These are phyloP conservation scores for Aldrovandia affinis DNA, from an alignment of 2,797 vertebrate genomes.

Conservation along the genomic window DNA sequence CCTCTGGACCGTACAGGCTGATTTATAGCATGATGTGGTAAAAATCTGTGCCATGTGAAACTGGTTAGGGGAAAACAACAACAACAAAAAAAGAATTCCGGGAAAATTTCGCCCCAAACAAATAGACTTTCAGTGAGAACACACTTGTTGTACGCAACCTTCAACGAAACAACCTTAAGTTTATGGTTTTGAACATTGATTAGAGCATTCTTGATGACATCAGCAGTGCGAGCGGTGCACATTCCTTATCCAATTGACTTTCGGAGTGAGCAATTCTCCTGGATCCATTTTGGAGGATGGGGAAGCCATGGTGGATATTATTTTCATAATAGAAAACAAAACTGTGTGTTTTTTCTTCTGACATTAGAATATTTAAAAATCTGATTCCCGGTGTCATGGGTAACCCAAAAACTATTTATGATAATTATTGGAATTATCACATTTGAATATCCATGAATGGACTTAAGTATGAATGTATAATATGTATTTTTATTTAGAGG, in stretches of 20 bases:
- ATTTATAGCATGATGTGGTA: background rate
- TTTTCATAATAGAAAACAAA: background rate
- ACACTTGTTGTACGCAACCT: conserved; percentile 11
- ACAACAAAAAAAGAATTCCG: background rate
- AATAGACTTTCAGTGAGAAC: conserved; percentile 1
- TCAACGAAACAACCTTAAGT: conserved; percentile 27
- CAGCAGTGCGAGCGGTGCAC: background rate
- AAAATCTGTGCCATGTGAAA: conserved; percentile 25
- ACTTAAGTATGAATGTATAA: too few relatives aligned
- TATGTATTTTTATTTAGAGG: background rate
- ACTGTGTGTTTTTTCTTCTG: background rate
- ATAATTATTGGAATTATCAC: background rate
- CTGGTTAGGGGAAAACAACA: conserved; percentile 20
- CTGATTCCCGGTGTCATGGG: background rate
- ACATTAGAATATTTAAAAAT: background rate
- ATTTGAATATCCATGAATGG: background rate
- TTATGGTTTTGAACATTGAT: conserved; percentile 42
- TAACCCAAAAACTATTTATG: background rate
- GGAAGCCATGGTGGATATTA: background rate
- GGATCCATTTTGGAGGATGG: background rate
- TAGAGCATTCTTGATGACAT: conserved; percentile 17
- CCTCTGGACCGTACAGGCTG: background rate
- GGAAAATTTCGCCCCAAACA: background rate
- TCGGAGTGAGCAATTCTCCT: background rate
- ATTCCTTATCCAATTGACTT: background rate